A percentile compares a stretch with the other conserved stretches of the same genome.
phyloP scores from a whole-genome alignment of 2,888 invertebrate genomes.

The Phasia obesa region DNA sequence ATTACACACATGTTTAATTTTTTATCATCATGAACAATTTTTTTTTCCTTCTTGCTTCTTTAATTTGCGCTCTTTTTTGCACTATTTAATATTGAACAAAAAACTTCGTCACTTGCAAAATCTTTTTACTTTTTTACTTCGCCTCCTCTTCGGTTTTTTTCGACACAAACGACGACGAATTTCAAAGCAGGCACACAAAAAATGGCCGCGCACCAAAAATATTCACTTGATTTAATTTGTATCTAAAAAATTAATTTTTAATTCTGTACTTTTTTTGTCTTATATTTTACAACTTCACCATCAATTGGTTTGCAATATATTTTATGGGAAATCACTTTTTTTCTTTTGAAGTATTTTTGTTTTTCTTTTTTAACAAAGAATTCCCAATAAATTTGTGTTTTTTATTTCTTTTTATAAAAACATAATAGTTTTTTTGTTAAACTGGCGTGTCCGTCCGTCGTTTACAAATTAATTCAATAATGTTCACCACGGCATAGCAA shows the following conservation, averaged over 20 bases:
- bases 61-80: slow-evolving; percentile 71
- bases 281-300: slow-evolving; percentile 43
- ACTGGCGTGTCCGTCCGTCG: slow-evolving; percentile 72
- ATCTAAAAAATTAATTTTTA: slow-evolving; percentile 58
- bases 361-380: slow-evolving; percentile 54
- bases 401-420: slow-evolving; percentile 59
- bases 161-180: slow-evolving; percentile 63
- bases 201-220: slow-evolving; percentile 80
- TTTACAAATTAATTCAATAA: slow-evolving; percentile 73
- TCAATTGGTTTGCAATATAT: slow-evolving; percentile 35
- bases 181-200: slow-evolving; percentile 73
- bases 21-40: slow-evolving; percentile 32
- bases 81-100: slow-evolving; percentile 66
- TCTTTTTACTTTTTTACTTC: slow-evolving; percentile 63
- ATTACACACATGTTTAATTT: slow-evolving; percentile 61
- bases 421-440: slow-evolving; percentile 57
- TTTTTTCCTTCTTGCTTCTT: slow-evolving; percentile 36
- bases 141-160: slow-evolving; percentile 70
- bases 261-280: slow-evolving; percentile 52
- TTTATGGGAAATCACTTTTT: slow-evolving; percentile 16
- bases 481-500: slow-evolving; percentile 80
- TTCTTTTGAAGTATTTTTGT: slow-evolving; percentile 36
- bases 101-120: slow-evolving; percentile 70
- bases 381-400: slow-evolving; percentile 41
- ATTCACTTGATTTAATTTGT: slow-evolving; percentile 73